Conservation (phyloP, 2,888 invertebrate species). For the Cheilosia pagana region DNA sequence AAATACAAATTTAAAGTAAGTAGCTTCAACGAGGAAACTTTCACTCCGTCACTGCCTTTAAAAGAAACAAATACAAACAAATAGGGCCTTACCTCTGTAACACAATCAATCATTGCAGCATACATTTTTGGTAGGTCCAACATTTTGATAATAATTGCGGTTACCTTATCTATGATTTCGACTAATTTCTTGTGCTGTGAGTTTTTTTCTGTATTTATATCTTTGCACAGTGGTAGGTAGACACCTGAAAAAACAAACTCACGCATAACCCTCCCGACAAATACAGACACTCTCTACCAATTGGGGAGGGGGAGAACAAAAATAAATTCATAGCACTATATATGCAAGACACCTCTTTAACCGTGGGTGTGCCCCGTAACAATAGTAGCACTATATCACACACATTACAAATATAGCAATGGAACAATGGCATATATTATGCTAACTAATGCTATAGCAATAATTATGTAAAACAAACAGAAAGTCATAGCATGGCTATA, state of each 20-base stretch:
- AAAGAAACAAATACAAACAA: not conserved
- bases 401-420: conserved; percentile 15
- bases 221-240: conserved; percentile 12
- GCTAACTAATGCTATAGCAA: conserved; percentile 52
- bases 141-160: too few relatives aligned
- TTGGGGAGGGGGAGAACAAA: conserved; percentile 19
- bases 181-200: conserved; percentile 17
- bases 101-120: conserved; percentile 40
- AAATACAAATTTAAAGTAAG: conserved; percentile 5
- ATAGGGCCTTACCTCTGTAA: not conserved
- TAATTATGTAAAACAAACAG: conserved; percentile 58
- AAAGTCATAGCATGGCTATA: conserved; percentile 13
- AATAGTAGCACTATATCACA: conserved; percentile 41
- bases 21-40: conserved; percentile 35
- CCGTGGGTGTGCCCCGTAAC: conserved; percentile 63
- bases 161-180: conserved; percentile 34
- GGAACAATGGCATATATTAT: conserved; percentile 57
- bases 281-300: conserved; percentile 9
- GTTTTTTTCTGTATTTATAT: not conserved
- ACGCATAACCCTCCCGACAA: conserved; percentile 11
- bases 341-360: conserved; percentile 59
- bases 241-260: conserved; percentile 15
- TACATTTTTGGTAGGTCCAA: too few relatives aligned
- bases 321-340: conserved; percentile 30
- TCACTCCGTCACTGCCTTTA: conserved; percentile 31